These are phyloP conservation scores for Celastrina argiolus DNA, from an alignment of 2,888 invertebrate genomes.

Conservation along the genomic window DNA sequence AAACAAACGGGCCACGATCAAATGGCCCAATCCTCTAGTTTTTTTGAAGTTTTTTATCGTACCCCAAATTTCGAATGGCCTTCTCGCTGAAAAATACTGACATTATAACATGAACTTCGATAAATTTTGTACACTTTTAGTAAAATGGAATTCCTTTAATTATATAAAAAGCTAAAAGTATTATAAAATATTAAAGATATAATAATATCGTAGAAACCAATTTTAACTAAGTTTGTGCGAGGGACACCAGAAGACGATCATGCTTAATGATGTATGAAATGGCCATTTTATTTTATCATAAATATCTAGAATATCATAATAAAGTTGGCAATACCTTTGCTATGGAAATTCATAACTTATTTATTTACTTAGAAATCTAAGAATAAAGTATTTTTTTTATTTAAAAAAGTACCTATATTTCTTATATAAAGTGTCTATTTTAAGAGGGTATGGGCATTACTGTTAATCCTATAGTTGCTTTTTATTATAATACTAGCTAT, in stretches of 20 bases:
- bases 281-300: not conserved
- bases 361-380: too few species aligned
- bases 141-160: not conserved
- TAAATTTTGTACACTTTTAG: not conserved
- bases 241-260: not conserved
- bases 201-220: not conserved
- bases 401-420: too few species aligned
- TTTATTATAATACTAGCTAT: too few species aligned
- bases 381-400: too few species aligned
- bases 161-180: not conserved
- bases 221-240: not conserved
- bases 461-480: too few species aligned
- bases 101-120: not conserved
- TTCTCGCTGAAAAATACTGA: not conserved
- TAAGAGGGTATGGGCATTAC: too few species aligned
- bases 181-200: not conserved
- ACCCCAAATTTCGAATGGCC: not conserved
- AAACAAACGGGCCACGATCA: conserved; percentile 18
- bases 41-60: conserved; percentile 7
- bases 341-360: too few species aligned
- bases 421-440: too few species aligned
- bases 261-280: not conserved
- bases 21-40: conserved; percentile 15
- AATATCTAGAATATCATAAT: not conserved
- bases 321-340: too few species aligned